Percentiles rank a stretch among this genome's conserved stretches.
phyloP scores from a whole-genome alignment of 2,113 vertebrate genomes.

The Podarcis cretensis region DNA sequence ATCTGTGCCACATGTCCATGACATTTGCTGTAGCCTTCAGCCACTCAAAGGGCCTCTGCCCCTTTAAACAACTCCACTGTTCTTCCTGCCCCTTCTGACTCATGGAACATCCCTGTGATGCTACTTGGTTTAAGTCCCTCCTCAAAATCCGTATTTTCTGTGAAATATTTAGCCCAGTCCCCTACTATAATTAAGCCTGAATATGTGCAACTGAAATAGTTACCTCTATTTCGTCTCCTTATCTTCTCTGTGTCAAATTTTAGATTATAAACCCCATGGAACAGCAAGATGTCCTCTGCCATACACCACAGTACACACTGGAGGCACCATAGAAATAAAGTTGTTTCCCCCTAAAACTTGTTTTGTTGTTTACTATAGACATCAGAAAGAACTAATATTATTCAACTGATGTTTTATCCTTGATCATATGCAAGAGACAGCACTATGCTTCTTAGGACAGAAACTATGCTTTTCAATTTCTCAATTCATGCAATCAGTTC shows the following conservation, averaged over 20 bases:
- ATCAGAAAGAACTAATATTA: constrained; percentile 55
- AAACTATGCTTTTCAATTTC: constrained; percentile 39
- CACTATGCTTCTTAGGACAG: not conserved
- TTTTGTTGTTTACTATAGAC: not conserved
- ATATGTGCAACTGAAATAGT: not conserved
- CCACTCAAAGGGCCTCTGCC: not conserved
- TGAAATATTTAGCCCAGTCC: not conserved
- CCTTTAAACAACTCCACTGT: not conserved
- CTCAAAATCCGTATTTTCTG: not conserved
- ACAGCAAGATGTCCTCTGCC: too few relatives aligned
- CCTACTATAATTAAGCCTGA: not conserved
- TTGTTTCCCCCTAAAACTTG: not conserved
- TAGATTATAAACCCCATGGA: not conserved
- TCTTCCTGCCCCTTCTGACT: not conserved
- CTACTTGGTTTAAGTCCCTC: not conserved
- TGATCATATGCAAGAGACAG: constrained; percentile 45
- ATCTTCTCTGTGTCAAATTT: not conserved
- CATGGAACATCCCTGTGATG: not conserved
- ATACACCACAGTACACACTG: not conserved
- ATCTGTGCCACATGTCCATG: not conserved
- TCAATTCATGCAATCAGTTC: constrained; percentile 45
- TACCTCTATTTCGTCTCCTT: not conserved
- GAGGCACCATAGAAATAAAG: not conserved
- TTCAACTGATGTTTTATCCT: constrained; percentile 44
- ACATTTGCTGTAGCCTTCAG: not conserved